These are phyloP conservation scores for Thecocarcelia acutangulata DNA, from an alignment of 2,888 invertebrate genomes.

Conservation along the genomic window DNA sequence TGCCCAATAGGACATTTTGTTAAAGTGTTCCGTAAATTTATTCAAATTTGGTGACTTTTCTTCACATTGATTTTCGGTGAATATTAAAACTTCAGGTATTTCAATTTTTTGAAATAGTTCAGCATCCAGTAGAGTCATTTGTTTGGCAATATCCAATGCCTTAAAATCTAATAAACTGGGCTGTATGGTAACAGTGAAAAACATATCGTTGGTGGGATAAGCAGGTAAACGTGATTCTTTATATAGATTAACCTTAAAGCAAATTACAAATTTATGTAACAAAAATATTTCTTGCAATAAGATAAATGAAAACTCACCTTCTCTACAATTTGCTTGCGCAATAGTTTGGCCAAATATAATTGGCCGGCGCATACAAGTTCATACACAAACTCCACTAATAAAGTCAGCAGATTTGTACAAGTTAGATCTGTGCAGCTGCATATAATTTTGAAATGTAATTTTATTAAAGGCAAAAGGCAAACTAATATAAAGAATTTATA, in stretches of 20 bases:
- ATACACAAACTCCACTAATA: conserved; percentile 96
- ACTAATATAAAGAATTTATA: neutral
- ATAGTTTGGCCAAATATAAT: conserved; percentile 93
- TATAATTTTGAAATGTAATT: conserved; percentile 55
- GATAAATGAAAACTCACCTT: conserved; percentile 83
- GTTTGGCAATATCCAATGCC: conserved; percentile 96
- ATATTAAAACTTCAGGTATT: conserved; percentile 97
- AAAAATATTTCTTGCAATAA: neutral
- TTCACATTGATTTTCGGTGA: conserved; percentile 98
- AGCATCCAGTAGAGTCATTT: conserved; percentile 98
- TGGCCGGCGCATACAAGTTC: conserved; percentile 96
- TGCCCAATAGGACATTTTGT: conserved; percentile 99
- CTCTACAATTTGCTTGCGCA: conserved; percentile 94
- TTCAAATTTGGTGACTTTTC: conserved; percentile 98
- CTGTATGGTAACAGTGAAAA: conserved; percentile 82
- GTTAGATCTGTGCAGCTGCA: conserved; percentile 92
- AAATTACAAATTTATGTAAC: neutral
- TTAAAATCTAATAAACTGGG: conserved; percentile 94
- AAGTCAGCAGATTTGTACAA: conserved; percentile 86
- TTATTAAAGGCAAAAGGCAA: neutral
- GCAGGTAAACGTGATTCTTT: conserved; percentile 80
- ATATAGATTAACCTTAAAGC: conserved; percentile 76
- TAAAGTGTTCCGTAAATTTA: conserved; percentile 98
- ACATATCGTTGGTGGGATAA: conserved; percentile 73
- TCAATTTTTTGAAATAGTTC: conserved; percentile 97